Evolutionary conservation across 2,113 vertebrate species (phyloP), one percentile per base, ranked within the genome.

Genomic region (Ranitomeya imitator): DNA sequence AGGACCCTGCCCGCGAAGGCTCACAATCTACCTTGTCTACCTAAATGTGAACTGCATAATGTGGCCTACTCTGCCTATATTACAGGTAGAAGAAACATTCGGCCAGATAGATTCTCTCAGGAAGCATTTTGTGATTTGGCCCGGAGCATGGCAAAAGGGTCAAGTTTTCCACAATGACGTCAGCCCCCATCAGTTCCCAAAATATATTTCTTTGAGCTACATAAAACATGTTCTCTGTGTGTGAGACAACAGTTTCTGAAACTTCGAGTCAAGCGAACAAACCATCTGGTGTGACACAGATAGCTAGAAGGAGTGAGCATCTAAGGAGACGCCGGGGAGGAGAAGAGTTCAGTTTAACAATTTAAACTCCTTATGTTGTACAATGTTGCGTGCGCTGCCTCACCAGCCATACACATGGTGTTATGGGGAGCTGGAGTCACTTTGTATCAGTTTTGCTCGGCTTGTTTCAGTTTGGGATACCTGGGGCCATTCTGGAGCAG

Each of bases 261-360:
- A 86, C 57, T 73, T 73, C 8, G 54, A 86, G 73, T 78, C 23
- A 86, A 86, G 78, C 65, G 71, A 78, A 60, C 52, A 77, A 71
- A 63, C 85, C 85, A 78, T 86, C 85, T 86, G 85, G 55, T 65
- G 19, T 78, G 73, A 86, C 59, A 86, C 21, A 76, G 55, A 77
- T 78, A 77, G 85, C 71, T 86, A 18, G 57, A 78, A 86, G 85
- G 59, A 63, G n/a, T 37, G 57, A 63, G 71, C 37, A 78, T 78
- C 21, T 23, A 78, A 21, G 55, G 26, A 78, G 7, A 21, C 9
- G 31, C 57, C 52, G 71, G 9, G 9, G 73, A 78, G n/a, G 73
- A 86, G 6, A 54, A 52, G 7, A 7, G 26, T 61, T 85, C 52
- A 14, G 18, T 37, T 60, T 71, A 57, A 19, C 67, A 81, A 60